Conservation (phyloP, 2,888 invertebrate species). For the Chelonus formosanus region DNA sequence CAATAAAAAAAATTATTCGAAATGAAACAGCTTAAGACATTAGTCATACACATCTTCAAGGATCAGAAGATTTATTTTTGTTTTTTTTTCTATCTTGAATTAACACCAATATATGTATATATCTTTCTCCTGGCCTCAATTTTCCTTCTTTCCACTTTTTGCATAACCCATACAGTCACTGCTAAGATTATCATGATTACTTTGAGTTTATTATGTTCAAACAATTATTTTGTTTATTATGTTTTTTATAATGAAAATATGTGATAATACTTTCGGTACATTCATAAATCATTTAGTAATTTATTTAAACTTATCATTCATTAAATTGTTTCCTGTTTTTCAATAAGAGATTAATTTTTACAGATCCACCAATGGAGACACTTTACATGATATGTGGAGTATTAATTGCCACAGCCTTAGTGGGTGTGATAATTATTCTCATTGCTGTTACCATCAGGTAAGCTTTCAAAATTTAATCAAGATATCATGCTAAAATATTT, state of each 20-base stretch:
- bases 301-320: no score
- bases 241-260: no score
- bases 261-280: no score
- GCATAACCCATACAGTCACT: background rate
- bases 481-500: constrained; percentile 1
- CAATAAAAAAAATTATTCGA: no score
- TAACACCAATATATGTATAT: no score
- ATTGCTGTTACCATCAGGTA: constrained; percentile 85
- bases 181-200: background rate
- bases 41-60: no score
- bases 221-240: no score
- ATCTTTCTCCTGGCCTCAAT: constrained; percentile 5
- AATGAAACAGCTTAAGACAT: no score
- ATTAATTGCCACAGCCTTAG: constrained; percentile 83
- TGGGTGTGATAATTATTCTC: constrained; percentile 81
- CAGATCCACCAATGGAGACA: constrained; percentile 85
- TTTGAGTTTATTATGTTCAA: no score
- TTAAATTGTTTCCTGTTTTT: no score
- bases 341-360: constrained; percentile 59
- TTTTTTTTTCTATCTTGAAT: background rate
- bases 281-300: no score
- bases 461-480: constrained; percentile 45
- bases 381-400: constrained; percentile 87
- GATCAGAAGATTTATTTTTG: no score
- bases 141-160: constrained; percentile 8